These are phyloP conservation scores for Sipha maydis DNA, from an alignment of 2,888 invertebrate genomes.

Conservation along the genomic window DNA sequence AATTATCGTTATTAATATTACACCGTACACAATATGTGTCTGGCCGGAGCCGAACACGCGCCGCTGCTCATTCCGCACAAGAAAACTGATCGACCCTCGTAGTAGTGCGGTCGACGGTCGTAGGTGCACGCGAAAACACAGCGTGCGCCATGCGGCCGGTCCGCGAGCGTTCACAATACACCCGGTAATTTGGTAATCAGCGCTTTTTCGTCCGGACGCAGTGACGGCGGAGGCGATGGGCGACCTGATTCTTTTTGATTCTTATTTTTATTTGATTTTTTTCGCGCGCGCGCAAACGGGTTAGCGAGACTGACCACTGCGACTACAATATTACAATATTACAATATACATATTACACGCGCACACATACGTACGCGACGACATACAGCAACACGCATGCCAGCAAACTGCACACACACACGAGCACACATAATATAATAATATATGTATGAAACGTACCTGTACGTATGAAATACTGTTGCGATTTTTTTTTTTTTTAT, in stretches of 20 bases:
- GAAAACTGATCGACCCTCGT: slow-evolving; percentile 21
- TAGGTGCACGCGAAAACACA: neutral
- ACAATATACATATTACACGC: neutral
- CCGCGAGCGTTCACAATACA: slow-evolving; percentile 13
- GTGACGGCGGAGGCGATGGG: neutral
- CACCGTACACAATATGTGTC: too few relatives aligned
- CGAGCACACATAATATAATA: neutral
- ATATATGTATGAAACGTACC: neutral
- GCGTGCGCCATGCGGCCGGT: neutral
- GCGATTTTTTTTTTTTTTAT: slow-evolving; percentile 15
- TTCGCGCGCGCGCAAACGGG: slow-evolving; percentile 1
- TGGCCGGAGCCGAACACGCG: neutral
- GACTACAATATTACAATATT: neutral
- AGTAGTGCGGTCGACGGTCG: neutral
- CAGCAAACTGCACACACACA: neutral
- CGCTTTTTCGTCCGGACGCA: slow-evolving; percentile 18
- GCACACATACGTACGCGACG: neutral
- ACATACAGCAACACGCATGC: neutral
- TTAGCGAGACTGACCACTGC: slow-evolving; percentile 14
- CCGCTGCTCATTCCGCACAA: neutral
- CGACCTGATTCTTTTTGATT: slow-evolving; percentile 50
- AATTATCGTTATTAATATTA: neutral
- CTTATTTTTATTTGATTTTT: slow-evolving; percentile 17
- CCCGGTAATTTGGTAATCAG: slow-evolving; percentile 55
- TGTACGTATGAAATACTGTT: neutral